phyloP scores from a whole-genome alignment of 2,888 invertebrate species.

The Mythimna albipuncta region DNA sequence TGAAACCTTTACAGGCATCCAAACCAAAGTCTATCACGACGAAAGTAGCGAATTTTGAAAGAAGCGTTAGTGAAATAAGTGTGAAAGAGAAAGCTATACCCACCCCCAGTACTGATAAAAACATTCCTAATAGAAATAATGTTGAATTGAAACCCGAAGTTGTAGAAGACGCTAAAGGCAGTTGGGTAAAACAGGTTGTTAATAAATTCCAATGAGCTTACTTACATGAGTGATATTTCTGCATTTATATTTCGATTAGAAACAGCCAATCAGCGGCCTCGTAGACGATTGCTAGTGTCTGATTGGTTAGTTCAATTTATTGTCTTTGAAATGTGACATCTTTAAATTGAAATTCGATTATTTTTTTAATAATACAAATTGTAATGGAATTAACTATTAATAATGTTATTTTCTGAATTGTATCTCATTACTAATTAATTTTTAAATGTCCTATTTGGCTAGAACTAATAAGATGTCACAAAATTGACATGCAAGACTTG shows the following conservation, averaged over 20 bases:
- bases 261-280: slow-evolving; percentile 34
- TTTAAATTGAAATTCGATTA: slow-evolving; percentile 15
- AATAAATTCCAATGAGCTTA: slow-evolving; percentile 92
- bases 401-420: slow-evolving; percentile 26
- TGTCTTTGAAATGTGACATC: slow-evolving; percentile 41
- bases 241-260: slow-evolving; percentile 76
- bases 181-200: slow-evolving; percentile 94
- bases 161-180: slow-evolving; percentile 87
- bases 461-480: slow-evolving; percentile 21
- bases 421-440: slow-evolving; percentile 42
- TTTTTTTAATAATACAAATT: slow-evolving; percentile 28
- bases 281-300: slow-evolving; percentile 14
- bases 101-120: slow-evolving; percentile 55
- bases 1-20: slow-evolving; percentile 76
- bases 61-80: slow-evolving; percentile 74
- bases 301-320: slow-evolving; percentile 31
- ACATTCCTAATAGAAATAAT: slow-evolving; percentile 70
- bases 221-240: slow-evolving; percentile 74
- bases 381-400: slow-evolving; percentile 24
- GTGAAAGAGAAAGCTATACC: slow-evolving; percentile 64
- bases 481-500: slow-evolving; percentile 44
- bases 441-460: slow-evolving; percentile 15
- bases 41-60: slow-evolving; percentile 83
- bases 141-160: slow-evolving; percentile 68
- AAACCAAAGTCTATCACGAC: slow-evolving; percentile 83